Percentiles rank a stretch among this genome's conserved stretches.
Conservation (phyloP, 1,140 invertebrate species). For the Octopus sinensis region DNA sequence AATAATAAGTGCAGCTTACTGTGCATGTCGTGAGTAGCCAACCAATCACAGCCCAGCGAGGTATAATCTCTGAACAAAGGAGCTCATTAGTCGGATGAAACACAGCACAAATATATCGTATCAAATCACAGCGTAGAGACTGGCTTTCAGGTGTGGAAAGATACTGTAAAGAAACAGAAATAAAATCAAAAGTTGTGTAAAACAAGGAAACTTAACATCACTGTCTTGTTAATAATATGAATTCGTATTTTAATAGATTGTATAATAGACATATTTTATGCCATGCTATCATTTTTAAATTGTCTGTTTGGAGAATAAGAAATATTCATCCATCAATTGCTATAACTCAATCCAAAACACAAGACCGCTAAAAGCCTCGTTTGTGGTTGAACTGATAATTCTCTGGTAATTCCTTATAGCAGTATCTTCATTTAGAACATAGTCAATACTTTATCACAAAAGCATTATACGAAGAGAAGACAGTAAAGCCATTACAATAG, state of each 20-base stretch:
- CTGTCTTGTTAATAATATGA: background rate
- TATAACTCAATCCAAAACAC: no score
- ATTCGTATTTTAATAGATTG: background rate
- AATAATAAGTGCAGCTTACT: conserved; percentile 51
- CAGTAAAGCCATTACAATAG: no score
- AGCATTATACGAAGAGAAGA: no score
- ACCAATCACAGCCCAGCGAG: conserved; percentile 96
- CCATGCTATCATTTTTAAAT: background rate
- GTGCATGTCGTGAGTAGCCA: conserved; percentile 96
- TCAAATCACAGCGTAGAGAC: conserved; percentile 87
- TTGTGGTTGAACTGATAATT: no score
- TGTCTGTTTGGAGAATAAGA: no score
- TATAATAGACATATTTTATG: background rate
- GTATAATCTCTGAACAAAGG: conserved; percentile 95
- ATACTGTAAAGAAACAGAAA: conserved; percentile 67
- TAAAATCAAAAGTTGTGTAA: no score
- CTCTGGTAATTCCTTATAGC: no score
- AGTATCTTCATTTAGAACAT: no score
- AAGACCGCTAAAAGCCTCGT: no score
- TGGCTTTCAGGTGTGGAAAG: conserved; percentile 95
- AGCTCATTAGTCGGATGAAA: conserved; percentile 97
- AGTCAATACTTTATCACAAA: no score
- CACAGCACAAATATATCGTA: conserved; percentile 93
- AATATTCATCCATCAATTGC: no score
- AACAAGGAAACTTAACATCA: no score